phyloP scores from a whole-genome alignment of 2,797 vertebrate genomes.

The Spinus pinus region DNA sequence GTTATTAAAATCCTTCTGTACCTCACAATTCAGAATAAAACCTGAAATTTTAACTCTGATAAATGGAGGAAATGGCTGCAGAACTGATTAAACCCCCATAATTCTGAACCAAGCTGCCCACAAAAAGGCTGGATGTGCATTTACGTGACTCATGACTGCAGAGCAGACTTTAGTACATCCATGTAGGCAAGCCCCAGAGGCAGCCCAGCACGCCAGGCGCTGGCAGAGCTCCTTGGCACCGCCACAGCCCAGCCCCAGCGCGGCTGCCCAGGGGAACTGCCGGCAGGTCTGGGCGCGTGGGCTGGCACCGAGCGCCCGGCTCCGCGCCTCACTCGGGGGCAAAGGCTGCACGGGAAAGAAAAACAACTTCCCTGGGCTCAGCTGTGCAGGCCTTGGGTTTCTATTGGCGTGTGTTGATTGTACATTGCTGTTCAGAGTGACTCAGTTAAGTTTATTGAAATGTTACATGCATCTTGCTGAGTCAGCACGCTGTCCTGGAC shows the following conservation, averaged over 20 bases:
- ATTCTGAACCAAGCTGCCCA: neutral
- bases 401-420: neutral
- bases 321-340: neutral
- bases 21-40: neutral
- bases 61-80: neutral
- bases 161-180: neutral
- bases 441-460: neutral
- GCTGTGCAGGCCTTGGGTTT: neutral
- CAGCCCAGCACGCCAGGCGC: fast-evolving
- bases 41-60: neutral
- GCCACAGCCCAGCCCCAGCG: neutral
- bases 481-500: neutral
- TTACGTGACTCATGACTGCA: fast-evolving
- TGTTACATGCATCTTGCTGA: neutral
- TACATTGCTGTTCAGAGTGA: neutral
- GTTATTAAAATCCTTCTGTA: neutral
- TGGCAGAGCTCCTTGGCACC: fast-evolving
- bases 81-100: neutral
- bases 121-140: fast-evolving
- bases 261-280: fast-evolving
- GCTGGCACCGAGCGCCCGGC: neutral
- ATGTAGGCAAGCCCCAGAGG: neutral
- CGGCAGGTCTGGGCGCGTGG: fast-evolving
- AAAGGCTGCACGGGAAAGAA: neutral
- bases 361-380: neutral